Evolutionary conservation across 2,888 invertebrate species (phyloP), one percentile per base, ranked within the genome.

Genomic region (Sinodicranocentrus sp.): DNA sequence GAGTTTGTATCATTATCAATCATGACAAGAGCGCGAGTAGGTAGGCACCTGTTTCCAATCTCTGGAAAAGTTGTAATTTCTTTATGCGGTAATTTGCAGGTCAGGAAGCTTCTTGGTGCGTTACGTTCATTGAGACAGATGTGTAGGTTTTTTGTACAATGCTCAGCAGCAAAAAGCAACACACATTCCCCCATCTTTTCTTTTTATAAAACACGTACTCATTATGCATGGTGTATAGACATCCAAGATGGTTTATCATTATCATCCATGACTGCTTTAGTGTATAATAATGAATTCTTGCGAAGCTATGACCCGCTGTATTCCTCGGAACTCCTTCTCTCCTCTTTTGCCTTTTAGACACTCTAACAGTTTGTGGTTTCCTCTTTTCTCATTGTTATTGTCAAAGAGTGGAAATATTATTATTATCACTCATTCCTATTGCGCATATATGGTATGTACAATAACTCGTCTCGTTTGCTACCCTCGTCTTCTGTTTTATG

Each of bases 21-120:
- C 17, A 48, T 57, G 28, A 39, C 23, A 48, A 6, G 33, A 6
- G 33, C 33, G 33, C 33, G 44, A 48, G 19, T 70, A 5, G 48
- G 48, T 61, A 61, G 48, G 80, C 80, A 82, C 80, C 80, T 82
- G 80, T 82, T 82, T 61, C 80, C 54, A 65, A 72, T 82, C 80
- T 73, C 80, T 73, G 80, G 73, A 82, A 82, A 82, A 67, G 43
- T 43, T 52, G 33, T 68, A 68, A 77, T 67, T 65, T 72, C 25
- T 72, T 15, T 33, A 48, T 59, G 33, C 57, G 26, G 72, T 28
- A 80, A 80, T 80, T 80, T 80, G 73, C 80, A 73, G 80, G 80
- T 80, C 80, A 80, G 80, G 72, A 80, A 48, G 73, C 25, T 61
- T 25, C 52, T 52, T 75, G 73, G 82, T 82, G 67, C 73, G 73